Evolutionary conservation across 2,797 vertebrate genomes (phyloP).

Genomic region (Lycodopsis pacificus): DNA sequence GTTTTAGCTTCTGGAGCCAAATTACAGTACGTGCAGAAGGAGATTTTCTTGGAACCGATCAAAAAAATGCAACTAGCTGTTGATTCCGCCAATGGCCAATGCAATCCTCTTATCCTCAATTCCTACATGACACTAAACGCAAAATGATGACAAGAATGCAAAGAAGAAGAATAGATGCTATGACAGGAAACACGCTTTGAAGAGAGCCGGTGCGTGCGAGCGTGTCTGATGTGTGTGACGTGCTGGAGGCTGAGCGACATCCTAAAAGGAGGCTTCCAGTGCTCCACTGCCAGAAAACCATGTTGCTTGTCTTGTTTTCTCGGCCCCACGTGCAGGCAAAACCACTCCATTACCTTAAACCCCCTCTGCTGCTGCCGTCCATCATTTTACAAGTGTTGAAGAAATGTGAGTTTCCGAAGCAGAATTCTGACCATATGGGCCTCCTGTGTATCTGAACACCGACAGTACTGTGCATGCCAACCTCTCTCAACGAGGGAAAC

Average conservation of each 20-base stretch:
- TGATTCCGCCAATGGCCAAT: not conserved
- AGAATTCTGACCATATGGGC: constrained; percentile 15
- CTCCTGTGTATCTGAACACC: constrained; percentile 15
- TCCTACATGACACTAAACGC: constrained; percentile 2
- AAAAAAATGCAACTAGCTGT: not conserved
- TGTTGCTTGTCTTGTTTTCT: constrained; percentile 60
- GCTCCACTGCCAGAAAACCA: constrained; percentile 49
- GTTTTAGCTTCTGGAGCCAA: not conserved
- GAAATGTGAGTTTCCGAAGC: constrained; percentile 16
- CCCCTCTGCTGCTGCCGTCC: constrained; percentile 36
- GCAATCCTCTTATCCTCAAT: not conserved
- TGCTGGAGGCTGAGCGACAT: constrained; percentile 21
- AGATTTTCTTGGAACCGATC: not conserved
- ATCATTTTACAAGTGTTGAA: constrained; percentile 30
- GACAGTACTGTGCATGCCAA: not conserved
- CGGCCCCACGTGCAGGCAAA: constrained; percentile 43
- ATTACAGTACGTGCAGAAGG: not conserved
- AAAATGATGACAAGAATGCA: constrained; percentile 6
- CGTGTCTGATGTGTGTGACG: not conserved
- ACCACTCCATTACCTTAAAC: constrained; percentile 43
- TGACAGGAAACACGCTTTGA: constrained; percentile 19
- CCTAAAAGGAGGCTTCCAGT: constrained; percentile 31
- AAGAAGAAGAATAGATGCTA: constrained; percentile 17
- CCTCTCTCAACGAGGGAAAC: constrained; percentile 3
- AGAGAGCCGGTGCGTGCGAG: not conserved